Conservation (phyloP, 2,888 invertebrate genomes). For the Microctonus aethiopoides region DNA sequence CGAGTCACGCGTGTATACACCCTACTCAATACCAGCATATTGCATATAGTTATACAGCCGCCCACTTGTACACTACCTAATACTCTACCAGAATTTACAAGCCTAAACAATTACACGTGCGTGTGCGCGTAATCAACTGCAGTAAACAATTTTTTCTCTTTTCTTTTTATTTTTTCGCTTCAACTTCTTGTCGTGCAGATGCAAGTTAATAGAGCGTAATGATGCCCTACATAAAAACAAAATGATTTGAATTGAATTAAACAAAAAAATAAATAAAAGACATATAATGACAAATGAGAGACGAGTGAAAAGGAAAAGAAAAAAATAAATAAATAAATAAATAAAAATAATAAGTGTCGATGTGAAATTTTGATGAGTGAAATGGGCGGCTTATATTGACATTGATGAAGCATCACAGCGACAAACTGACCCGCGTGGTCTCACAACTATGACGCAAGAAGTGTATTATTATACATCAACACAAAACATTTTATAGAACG, state of each 20-base stretch:
- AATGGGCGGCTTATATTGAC: not conserved
- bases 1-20: constrained; percentile 16
- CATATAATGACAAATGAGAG: not conserved
- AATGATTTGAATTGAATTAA: no score
- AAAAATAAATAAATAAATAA: not conserved
- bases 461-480: not conserved
- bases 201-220: not conserved
- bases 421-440: not conserved
- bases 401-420: not conserved
- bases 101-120: constrained; percentile 24
- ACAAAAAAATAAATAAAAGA: not conserved
- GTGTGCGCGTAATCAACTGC: constrained; percentile 19
- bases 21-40: not conserved
- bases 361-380: not conserved
- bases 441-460: not conserved
- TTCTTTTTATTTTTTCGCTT: not conserved
- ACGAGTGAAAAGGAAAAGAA: not conserved
- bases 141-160: not conserved
- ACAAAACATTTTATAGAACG: not conserved
- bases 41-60: constrained; percentile 9
- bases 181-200: not conserved
- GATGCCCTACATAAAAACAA: not conserved
- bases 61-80: constrained; percentile 13
- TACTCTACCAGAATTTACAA: constrained; percentile 12
- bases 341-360: not conserved